Percentiles rank a stretch among this genome's conserved stretches.
These are phyloP conservation scores for Dione vanillae DNA, from an alignment of 2,888 invertebrate species.

Conservation along the genomic window DNA sequence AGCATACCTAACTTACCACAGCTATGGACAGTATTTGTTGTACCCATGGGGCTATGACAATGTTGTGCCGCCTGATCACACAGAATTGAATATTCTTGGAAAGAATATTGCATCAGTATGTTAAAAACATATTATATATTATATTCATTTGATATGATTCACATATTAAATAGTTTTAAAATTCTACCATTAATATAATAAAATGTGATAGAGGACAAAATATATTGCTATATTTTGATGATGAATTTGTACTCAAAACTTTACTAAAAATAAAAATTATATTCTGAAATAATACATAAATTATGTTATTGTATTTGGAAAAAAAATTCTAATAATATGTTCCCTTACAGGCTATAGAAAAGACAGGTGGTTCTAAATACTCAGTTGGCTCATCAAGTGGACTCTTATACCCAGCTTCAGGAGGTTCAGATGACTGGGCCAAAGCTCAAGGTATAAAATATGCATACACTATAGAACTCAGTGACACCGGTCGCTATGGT, in stretches of 20 bases:
- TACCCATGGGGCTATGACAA: conserved; percentile 95
- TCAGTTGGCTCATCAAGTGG: conserved; percentile 91
- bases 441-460: conserved; percentile 94
- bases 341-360: conserved; percentile 83
- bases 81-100: conserved; percentile 88
- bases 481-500: conserved; percentile 93
- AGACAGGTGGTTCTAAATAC: conserved; percentile 86
- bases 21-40: conserved; percentile 93
- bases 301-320: neutral
- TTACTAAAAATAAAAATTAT: no score
- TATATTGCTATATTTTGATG: no score
- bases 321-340: neutral
- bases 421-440: conserved; percentile 96
- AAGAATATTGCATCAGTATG: conserved; percentile 87
- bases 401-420: conserved; percentile 91
- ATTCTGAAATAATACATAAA: no score
- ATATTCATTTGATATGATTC: no score
- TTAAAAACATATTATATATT: conserved; percentile 10
- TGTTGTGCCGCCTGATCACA: conserved; percentile 87
- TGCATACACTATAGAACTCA: conserved; percentile 94
- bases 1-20: conserved; percentile 91
- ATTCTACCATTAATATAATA: no score
- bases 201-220: no score
- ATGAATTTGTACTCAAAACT: no score
- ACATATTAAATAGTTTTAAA: no score